Evolutionary conservation across 2,113 vertebrate species (phyloP).

Genomic region (Ammodytes dubius): DNA sequence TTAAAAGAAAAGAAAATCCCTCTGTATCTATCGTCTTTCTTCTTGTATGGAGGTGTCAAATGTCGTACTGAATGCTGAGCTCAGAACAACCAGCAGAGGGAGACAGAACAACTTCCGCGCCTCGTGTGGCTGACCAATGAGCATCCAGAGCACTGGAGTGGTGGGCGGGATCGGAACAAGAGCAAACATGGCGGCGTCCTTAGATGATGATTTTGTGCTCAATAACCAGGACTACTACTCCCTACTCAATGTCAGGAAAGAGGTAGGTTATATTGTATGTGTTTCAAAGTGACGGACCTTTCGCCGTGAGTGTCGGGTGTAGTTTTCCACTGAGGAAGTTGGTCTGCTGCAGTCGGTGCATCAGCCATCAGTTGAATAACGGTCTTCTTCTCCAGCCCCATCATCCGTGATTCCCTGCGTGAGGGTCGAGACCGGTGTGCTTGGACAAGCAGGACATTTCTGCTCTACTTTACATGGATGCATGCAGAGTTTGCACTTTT

Average conservation of each 20-base stretch:
- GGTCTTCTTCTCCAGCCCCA: constrained; percentile 36
- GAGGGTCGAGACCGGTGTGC: constrained; percentile 28
- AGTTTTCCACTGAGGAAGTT: background rate
- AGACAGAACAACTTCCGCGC: constrained; percentile 23
- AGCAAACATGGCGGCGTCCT: constrained; percentile 94
- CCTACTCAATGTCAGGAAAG: constrained; percentile 92
- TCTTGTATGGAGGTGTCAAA: background rate
- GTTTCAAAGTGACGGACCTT: background rate
- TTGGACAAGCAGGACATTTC: background rate
- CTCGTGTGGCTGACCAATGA: constrained; percentile 49
- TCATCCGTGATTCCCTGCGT: background rate
- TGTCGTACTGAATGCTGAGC: background rate
- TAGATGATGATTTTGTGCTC: constrained; percentile 88
- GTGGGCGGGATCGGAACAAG: constrained; percentile 81
- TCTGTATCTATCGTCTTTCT: background rate
- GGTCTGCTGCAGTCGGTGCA: constrained; percentile 26
- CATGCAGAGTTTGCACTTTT: background rate
- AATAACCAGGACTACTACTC: constrained; percentile 95
- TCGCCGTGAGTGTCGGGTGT: background rate
- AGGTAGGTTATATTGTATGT: constrained; percentile 83
- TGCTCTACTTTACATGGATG: background rate
- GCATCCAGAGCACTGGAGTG: constrained; percentile 16
- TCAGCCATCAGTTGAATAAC: constrained; percentile 24
- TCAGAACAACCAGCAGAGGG: constrained; percentile 48
- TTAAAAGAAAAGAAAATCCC: background rate